Base-by-base conservation (phyloP, 2,888 invertebrate species). In the Pristionchus mayeri region DNA sequence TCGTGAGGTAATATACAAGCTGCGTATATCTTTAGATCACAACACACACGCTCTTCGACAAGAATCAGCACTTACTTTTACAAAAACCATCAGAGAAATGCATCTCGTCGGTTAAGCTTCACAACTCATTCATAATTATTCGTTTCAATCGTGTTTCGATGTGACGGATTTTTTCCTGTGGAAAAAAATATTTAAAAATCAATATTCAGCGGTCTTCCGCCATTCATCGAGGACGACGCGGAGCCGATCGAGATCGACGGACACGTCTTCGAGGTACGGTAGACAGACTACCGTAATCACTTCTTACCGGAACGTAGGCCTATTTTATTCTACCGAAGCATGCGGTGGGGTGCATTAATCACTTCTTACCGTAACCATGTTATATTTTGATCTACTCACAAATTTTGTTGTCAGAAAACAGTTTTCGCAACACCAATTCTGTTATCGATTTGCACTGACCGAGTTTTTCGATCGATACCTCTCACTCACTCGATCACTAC, bases 191-290 rank as follows among this genome's bases (percentile, higher is more conserved):
- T 24, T 54, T 21, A 52, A 54, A 24, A 16, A 54, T 2, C 54
- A 1, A 16, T 24, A 50, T 82, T 9, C 83, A 83, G 87, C 87
- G 96, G 96, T 84, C 93, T 94, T 2, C 87, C 89, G 30, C 95
- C 96, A n/a, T 95, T 97, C 91, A 95, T 95, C 44, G 98, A 98
- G 94, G 95, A 95, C 81, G 93, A 94, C 0, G 96, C 96, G 95
- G 93, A 94, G 27, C 92, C 93, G 85, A 91, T 97, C 85, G 92
- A 93, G 79, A 95, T 97, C 90, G 96, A 96, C 75, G 94, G 87
- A 40, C 81, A 88, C 0, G 63, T 85, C 7, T 92, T 92, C 85
- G 87, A 89, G 87, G 91, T 92, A 78, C 48, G 37, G 50, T 79
- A n/a, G n/a, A n/a, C n/a, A 79, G 30, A 11, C 16, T 34, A 37